Base-by-base conservation (phyloP, 1,140 invertebrate genomes). In the Maniola jurtina region DNA sequence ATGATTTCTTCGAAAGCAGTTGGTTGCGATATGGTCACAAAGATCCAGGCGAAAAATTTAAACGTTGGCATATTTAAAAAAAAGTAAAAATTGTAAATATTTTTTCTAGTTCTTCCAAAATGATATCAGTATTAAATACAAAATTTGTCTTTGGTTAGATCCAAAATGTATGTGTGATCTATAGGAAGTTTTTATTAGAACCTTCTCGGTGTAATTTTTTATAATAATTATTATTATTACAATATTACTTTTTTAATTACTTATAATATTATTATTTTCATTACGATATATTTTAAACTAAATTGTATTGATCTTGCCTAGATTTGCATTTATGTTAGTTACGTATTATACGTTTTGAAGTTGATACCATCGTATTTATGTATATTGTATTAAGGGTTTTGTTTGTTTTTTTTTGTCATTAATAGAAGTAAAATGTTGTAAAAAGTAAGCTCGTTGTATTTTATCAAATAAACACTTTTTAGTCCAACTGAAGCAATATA, bases 391-490 rank as follows among this genome's bases (percentile, higher is more conserved):
- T 89, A 89, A 89, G 85, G 84, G 88, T 89, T 90, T 89, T 90
- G 86, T 89, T 90, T 90, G 86, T 90, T 68, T 66, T 68, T 66
- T 82, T 89, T 90, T 88, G 84, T 89, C 86, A 90, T 90, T 90
- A 81, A 86, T 90, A 90, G 88, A 87, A 88, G 81, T 90, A 89
- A 90, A 90, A 90, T 90, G 88, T 90, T 90, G 88, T 89, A 90
- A 90, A 90, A 90, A 90, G 85, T 90, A 90, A 90, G 86, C 88
- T 90, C 86, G 88, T 90, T 90, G 88, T 90, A 90, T 90, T 90
- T 90, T 90, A 90, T 89, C 88, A 89, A 90, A 90, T 90, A 90
- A 90, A 90, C 86, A 90, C 88, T 89, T 90, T 90, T 90, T 90
- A 90, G 88, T 90, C 88, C 88, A 89, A 90, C 86, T 90, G 85